These are phyloP conservation scores for Premnoplex brunnescens DNA, from an alignment of 2,797 vertebrate genomes.

Conservation along the genomic window DNA sequence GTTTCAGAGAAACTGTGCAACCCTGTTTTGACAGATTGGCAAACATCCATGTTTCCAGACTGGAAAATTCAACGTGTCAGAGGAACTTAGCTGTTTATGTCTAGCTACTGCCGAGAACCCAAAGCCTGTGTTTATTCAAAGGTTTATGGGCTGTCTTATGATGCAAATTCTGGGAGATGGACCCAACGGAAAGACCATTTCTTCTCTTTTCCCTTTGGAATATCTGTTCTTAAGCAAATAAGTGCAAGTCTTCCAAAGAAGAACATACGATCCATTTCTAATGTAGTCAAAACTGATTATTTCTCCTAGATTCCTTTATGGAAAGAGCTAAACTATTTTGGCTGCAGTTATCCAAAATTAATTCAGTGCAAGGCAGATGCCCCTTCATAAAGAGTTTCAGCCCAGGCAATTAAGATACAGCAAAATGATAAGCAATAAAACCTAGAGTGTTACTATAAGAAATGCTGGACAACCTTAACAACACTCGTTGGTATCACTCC, in stretches of 20 bases:
- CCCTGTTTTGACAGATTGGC: background rate
- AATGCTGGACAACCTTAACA: slow-evolving; percentile 41
- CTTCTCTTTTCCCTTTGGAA: background rate
- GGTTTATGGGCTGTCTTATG: background rate
- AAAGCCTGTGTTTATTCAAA: background rate
- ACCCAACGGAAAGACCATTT: background rate
- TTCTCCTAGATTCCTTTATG: background rate
- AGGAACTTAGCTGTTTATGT: background rate
- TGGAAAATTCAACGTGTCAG: background rate
- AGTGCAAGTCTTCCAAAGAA: background rate
- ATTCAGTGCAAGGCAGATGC: slow-evolving; percentile 19
- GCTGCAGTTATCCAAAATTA: background rate
- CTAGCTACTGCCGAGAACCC: background rate
- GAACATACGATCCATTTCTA: background rate
- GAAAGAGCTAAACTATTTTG: slow-evolving; percentile 16
- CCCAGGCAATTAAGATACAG: slow-evolving; percentile 27
- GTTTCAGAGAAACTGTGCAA: background rate
- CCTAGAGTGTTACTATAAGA: background rate
- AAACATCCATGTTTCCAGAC: background rate
- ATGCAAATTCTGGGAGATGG: background rate
- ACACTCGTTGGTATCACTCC: background rate
- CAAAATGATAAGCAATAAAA: slow-evolving; percentile 19
- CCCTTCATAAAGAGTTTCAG: slow-evolving; percentile 8
- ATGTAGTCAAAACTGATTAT: background rate
- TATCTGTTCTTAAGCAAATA: background rate